Conservation (phyloP, 2,888 invertebrate genomes). For the Caenorhabditis imperialis region DNA sequence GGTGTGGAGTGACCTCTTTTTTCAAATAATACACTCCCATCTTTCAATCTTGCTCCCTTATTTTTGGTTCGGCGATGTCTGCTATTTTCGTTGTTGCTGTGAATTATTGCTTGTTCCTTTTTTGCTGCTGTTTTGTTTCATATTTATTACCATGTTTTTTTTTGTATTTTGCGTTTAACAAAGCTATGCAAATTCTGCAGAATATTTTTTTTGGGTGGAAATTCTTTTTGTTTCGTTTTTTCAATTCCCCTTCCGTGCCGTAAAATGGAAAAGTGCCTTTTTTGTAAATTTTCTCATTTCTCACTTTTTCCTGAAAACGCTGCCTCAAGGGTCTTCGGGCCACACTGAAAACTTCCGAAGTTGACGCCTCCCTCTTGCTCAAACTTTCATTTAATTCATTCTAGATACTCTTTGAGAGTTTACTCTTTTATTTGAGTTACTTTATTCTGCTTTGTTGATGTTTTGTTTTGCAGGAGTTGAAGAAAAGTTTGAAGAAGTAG, state of each 20-base stretch:
- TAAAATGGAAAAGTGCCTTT: conserved; percentile 24
- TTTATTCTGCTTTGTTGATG: conserved; percentile 11
- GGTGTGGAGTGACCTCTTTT: conserved; percentile 52
- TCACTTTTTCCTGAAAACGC: conserved; percentile 4
- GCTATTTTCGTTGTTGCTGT: too few species aligned
- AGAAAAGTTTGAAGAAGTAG: not conserved
- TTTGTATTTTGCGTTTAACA: too few species aligned
- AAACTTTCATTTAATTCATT: too few species aligned
- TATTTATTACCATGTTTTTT: too few species aligned
- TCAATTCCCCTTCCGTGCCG: not conserved
- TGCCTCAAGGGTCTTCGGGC: conserved; percentile 6
- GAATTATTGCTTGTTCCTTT: too few species aligned
- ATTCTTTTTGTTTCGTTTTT: conserved; percentile 2
- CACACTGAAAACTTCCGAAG: conserved; percentile 25
- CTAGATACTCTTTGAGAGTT: too few species aligned
- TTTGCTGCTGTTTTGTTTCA: too few species aligned
- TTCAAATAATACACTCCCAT: conserved; percentile 41
- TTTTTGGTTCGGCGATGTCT: too few species aligned
- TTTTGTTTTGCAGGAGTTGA: not conserved
- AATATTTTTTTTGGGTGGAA: too few species aligned
- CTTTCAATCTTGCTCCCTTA: conserved; percentile 9
- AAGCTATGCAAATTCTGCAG: too few species aligned
- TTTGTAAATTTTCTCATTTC: conserved; percentile 27
- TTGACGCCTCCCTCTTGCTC: conserved; percentile 10
- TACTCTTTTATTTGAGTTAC: conserved; percentile 31